phyloP scores from a whole-genome alignment of 2,888 invertebrate genomes.

The Eumacrocentrus americanus region DNA sequence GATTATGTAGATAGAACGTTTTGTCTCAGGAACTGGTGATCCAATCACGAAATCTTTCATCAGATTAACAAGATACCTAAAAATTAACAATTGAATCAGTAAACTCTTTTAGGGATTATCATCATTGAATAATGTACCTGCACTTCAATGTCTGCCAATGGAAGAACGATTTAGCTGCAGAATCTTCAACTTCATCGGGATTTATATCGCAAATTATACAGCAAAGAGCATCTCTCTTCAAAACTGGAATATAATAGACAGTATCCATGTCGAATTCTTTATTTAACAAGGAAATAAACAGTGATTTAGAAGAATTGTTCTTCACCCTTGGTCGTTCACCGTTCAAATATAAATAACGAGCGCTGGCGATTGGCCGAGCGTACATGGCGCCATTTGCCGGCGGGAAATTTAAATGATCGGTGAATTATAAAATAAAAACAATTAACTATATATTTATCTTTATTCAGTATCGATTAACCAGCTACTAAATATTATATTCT shows the following conservation, averaged over 20 bases:
- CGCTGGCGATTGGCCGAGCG: not conserved
- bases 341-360: not conserved
- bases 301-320: not conserved
- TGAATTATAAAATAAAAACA: no score
- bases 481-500: no score
- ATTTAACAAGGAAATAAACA: not conserved
- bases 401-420: no score
- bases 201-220: conserved; percentile 45
- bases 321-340: not conserved
- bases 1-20: conserved; percentile 45
- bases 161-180: conserved; percentile 47
- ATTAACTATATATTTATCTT: no score
- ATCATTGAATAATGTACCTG: conserved; percentile 41
- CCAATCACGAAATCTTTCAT: conserved; percentile 41
- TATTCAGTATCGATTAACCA: no score
- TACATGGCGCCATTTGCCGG: no score
- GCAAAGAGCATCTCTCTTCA: conserved; percentile 32
- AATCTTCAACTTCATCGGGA: conserved; percentile 41
- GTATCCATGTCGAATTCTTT: not conserved
- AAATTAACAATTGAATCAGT: conserved; percentile 14
- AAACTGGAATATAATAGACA: conserved; percentile 3
- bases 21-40: conserved; percentile 43
- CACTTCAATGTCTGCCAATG: conserved; percentile 53
- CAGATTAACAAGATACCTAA: conserved; percentile 30
- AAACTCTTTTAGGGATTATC: not conserved